phyloP scores from a whole-genome alignment of 2,113 vertebrate genomes.

The Gasterosteus aculeatus region DNA sequence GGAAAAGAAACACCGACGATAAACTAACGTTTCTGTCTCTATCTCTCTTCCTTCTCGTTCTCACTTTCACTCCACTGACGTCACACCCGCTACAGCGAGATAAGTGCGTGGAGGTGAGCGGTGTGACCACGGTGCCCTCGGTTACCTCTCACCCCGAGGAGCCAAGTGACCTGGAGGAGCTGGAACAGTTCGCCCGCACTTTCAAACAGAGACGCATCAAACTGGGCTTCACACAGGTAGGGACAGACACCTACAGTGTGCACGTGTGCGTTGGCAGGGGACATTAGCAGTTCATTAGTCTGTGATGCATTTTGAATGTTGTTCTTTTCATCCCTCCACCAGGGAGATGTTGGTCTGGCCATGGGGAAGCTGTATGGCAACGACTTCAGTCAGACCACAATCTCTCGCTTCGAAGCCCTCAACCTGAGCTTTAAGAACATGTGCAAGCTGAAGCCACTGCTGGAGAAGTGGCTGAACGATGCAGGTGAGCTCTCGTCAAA shows the following conservation, averaged over 20 bases:
- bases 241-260: neutral
- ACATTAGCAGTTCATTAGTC: neutral
- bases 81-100: slow-evolving; percentile 75
- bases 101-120: slow-evolving; percentile 76
- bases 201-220: slow-evolving; percentile 96
- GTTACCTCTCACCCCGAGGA: slow-evolving; percentile 87
- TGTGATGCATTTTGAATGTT: neutral
- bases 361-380: slow-evolving; percentile 96
- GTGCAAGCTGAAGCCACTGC: slow-evolving; percentile 94
- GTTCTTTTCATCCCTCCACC: slow-evolving; percentile 15
- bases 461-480: slow-evolving; percentile 95
- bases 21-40: slow-evolving; percentile 8
- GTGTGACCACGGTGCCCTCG: slow-evolving; percentile 64
- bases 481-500: slow-evolving; percentile 79
- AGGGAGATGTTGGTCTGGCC: slow-evolving; percentile 93
- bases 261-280: neutral
- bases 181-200: slow-evolving; percentile 93
- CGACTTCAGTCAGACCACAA: slow-evolving; percentile 95
- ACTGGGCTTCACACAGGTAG: slow-evolving; percentile 93
- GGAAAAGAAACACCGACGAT: slow-evolving; percentile 13
- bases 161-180: slow-evolving; percentile 92
- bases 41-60: slow-evolving; percentile 9
- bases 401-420: slow-evolving; percentile 94
- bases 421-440: slow-evolving; percentile 97
- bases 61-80: slow-evolving; percentile 37